Conservation (phyloP, 2,113 vertebrate genomes). For the Brienomyrus longianalis region DNA sequence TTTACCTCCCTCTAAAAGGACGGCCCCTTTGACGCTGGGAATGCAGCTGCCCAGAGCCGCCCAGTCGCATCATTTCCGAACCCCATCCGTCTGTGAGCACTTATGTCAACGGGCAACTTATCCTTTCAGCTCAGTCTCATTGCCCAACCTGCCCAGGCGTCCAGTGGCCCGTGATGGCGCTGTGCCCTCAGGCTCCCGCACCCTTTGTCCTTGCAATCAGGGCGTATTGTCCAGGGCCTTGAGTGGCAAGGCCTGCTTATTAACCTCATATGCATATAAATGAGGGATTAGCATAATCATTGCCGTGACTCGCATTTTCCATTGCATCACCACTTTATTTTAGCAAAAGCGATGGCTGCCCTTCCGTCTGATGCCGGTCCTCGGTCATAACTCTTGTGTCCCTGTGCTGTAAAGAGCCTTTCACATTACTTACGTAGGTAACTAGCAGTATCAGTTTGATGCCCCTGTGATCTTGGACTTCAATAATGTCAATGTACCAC, state of each 20-base stretch:
- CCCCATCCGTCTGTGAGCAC: not conserved
- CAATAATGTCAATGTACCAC: not conserved
- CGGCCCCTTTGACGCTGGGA: not conserved
- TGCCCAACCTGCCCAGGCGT: not conserved
- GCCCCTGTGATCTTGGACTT: not conserved
- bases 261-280: slow-evolving; percentile 44
- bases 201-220: slow-evolving; percentile 30
- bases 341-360: not conserved
- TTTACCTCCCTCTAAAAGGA: slow-evolving; percentile 6
- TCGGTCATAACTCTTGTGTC: not conserved
- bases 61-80: not conserved
- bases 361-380: not conserved
- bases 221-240: slow-evolving; percentile 28
- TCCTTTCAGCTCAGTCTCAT: not conserved
- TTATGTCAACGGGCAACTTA: not conserved
- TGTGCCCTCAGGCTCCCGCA: not conserved
- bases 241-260: slow-evolving; percentile 24
- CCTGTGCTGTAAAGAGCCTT: not conserved
- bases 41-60: not conserved
- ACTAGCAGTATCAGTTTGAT: not conserved
- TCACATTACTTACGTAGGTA: not conserved
- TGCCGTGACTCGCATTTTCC: slow-evolving; percentile 24
- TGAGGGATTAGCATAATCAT: slow-evolving; percentile 39
- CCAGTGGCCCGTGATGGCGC: not conserved
- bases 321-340: slow-evolving; percentile 16